These are phyloP conservation scores for Buceros bicornis DNA, from an alignment of 2,797 vertebrate genomes.

Conservation along the genomic window DNA sequence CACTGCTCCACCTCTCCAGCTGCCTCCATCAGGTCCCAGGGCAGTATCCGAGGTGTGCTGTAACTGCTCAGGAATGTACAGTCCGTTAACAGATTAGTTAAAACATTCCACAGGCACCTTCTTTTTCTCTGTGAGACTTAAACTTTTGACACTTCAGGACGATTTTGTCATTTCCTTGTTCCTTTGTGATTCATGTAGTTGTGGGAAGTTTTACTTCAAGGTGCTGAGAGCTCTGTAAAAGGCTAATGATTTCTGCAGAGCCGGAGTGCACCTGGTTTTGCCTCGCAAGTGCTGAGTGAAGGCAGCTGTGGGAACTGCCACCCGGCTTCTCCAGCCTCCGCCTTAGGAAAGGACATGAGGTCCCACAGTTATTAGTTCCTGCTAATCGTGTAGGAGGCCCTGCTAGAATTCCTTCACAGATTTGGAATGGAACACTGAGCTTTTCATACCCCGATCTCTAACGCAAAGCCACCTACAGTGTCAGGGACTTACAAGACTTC, in stretches of 20 bases:
- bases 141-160: conserved; percentile 53
- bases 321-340: not conserved
- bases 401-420: not conserved
- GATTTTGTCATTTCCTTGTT: conserved; percentile 51
- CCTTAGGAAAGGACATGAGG: not conserved
- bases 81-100: conserved; percentile 12
- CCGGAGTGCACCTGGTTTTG: not conserved
- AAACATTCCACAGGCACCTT: conserved; percentile 18
- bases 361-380: not conserved
- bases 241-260: not conserved
- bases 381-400: not conserved
- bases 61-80: conserved; percentile 2
- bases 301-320: not conserved
- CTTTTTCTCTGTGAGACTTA: not conserved
- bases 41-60: not conserved
- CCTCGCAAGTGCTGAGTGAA: not conserved
- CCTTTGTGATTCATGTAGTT: conserved; percentile 43
- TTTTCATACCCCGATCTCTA: not conserved
- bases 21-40: not conserved
- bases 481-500: not conserved
- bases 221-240: not conserved
- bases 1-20: not conserved
- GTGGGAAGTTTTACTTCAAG: conserved; percentile 4
- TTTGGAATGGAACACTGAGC: not conserved
- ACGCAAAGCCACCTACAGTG: not conserved